Evolutionary conservation across 2,797 vertebrate genomes (phyloP).

Genomic region (Epinephelus coioides): DNA sequence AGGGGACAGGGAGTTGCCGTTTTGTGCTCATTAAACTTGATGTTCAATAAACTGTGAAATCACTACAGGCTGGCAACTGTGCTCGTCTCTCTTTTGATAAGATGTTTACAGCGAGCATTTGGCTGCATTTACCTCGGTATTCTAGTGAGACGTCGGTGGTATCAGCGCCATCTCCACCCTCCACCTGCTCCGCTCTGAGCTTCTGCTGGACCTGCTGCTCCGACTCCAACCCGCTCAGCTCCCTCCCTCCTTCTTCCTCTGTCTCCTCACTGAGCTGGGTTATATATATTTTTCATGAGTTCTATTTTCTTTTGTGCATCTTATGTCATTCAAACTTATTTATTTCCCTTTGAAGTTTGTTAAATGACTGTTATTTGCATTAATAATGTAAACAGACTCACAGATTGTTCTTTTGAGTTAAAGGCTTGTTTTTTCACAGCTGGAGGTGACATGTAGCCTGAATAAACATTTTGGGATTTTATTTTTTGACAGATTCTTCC

Average conservation of each 20-base stretch:
- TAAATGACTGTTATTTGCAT: constrained; percentile 8
- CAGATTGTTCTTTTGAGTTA: neutral
- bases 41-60: constrained; percentile 41
- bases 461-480: neutral
- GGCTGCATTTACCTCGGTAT: constrained; percentile 58
- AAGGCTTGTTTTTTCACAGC: neutral
- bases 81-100: constrained; percentile 33
- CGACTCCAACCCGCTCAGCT: neutral
- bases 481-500: neutral
- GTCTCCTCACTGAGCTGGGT: neutral
- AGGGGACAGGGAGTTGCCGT: neutral
- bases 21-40: constrained; percentile 44
- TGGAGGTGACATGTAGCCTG: constrained; percentile 3
- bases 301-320: neutral
- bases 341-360: constrained; percentile 25
- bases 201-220: constrained; percentile 58
- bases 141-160: constrained; percentile 52
- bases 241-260: neutral
- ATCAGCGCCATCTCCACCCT: constrained; percentile 47
- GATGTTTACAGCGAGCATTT: constrained; percentile 57
- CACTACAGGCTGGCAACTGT: constrained; percentile 22
- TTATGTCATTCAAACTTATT: neutral
- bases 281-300: neutral
- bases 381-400: neutral
- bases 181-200: constrained; percentile 61